Evolutionary conservation across 2,113 vertebrate species (phyloP).

Genomic region (Toxotes jaculatrix): DNA sequence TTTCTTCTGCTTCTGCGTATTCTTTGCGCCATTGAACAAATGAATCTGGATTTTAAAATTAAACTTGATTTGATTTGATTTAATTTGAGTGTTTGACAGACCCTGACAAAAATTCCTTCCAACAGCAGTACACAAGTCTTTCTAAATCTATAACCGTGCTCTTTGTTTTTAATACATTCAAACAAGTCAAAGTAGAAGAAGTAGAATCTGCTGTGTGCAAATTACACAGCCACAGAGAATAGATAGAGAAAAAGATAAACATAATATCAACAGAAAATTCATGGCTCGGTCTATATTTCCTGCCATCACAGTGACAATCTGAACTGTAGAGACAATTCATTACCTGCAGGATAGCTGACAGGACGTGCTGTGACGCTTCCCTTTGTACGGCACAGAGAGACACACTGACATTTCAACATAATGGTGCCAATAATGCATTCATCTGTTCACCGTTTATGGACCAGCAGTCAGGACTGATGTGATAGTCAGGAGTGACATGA

Average conservation of each 20-base stretch:
- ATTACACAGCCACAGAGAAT: not conserved
- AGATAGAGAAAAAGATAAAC: slow-evolving; percentile 6
- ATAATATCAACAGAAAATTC: not conserved
- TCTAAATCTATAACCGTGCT: not conserved
- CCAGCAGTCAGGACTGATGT: slow-evolving; percentile 56
- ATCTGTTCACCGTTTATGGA: slow-evolving; percentile 69
- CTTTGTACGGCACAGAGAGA: slow-evolving; percentile 38
- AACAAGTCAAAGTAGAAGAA: not conserved
- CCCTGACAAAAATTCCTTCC: not conserved
- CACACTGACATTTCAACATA: slow-evolving; percentile 77
- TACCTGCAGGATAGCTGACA: slow-evolving; percentile 60
- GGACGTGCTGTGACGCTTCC: slow-evolving; percentile 46
- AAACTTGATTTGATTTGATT: not conserved
- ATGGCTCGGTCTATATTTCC: slow-evolving; percentile 15
- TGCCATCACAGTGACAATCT: slow-evolving; percentile 48
- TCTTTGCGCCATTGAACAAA: not conserved
- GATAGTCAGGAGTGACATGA: slow-evolving; percentile 45
- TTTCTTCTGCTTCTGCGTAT: not conserved
- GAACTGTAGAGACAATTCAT: slow-evolving; percentile 55
- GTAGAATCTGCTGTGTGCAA: not conserved
- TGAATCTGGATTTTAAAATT: not conserved
- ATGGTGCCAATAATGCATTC: slow-evolving; percentile 72
- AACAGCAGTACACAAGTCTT: not conserved
- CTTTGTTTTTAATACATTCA: not conserved
- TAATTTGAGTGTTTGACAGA: not conserved